Percentiles rank a stretch among this genome's conserved stretches.
These are phyloP conservation scores for Phaedon cochleariae DNA, from an alignment of 2,888 invertebrate species.

Conservation along the genomic window DNA sequence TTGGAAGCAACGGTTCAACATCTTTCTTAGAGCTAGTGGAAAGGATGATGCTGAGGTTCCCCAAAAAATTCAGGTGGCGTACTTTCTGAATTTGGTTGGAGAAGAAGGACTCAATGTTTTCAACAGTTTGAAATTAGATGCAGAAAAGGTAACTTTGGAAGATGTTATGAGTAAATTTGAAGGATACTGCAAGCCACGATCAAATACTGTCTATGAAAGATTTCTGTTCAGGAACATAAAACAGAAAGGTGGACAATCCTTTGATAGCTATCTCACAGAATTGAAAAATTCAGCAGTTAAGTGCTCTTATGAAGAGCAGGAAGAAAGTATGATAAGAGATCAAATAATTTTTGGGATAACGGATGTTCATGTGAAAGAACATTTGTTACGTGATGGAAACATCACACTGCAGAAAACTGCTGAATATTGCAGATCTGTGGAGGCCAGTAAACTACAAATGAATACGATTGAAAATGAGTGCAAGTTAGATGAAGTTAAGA, in stretches of 20 bases:
- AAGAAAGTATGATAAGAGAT: not conserved
- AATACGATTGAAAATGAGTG: too few relatives aligned
- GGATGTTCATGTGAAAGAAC: not conserved
- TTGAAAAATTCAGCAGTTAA: not conserved
- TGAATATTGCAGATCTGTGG: not conserved
- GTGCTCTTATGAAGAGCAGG: not conserved
- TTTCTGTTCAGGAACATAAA: not conserved
- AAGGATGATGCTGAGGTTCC: not conserved
- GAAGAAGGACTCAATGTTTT: too few relatives aligned
- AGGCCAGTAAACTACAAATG: too few relatives aligned
- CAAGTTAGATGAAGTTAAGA: too few relatives aligned
- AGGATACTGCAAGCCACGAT: not conserved
- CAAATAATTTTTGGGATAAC: not conserved
- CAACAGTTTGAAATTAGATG: too few relatives aligned
- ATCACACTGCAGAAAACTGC: not conserved
- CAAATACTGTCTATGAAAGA: slow-evolving; percentile 2
- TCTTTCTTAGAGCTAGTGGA: not conserved
- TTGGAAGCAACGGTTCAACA: not conserved
- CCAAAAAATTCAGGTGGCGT: not conserved
- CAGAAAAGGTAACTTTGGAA: too few relatives aligned
- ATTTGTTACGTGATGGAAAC: too few relatives aligned
- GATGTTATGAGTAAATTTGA: not conserved
- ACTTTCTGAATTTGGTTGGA: too few relatives aligned
- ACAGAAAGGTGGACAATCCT: not conserved
- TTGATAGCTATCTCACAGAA: not conserved